These are phyloP conservation scores for Hybos culiciformis DNA, from an alignment of 2,888 invertebrate genomes.

Conservation along the genomic window DNA sequence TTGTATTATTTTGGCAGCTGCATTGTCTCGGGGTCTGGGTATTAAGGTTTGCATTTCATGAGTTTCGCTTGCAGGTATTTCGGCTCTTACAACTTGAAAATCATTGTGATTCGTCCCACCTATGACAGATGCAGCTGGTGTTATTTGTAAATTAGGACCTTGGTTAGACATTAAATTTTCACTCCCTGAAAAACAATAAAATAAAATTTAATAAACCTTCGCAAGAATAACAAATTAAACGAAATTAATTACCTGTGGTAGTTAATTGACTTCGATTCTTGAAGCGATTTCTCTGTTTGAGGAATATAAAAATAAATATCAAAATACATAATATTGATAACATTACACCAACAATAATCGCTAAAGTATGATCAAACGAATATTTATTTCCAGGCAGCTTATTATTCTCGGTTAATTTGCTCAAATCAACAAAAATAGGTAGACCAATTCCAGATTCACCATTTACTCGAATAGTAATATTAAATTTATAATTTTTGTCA, in stretches of 20 bases:
- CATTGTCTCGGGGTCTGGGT: no score
- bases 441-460: constrained; percentile 33
- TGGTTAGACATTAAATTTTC: no score
- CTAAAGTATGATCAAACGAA: constrained; percentile 20
- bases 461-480: constrained; percentile 32
- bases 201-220: no score
- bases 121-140: no score
- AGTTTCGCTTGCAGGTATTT: constrained; percentile 23
- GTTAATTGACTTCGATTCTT: no score
- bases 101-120: no score
- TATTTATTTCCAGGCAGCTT: constrained; percentile 18
- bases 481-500: constrained; percentile 30
- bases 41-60: constrained; percentile 37
- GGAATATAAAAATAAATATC: constrained; percentile 27
- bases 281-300: constrained; percentile 28
- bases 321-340: constrained; percentile 28
- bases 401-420: constrained; percentile 16
- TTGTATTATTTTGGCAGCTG: no score
- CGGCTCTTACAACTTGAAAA: no score
- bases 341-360: constrained; percentile 29
- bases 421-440: constrained; percentile 30
- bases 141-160: no score
- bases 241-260: no score
- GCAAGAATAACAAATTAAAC: no score
- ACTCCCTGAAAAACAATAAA: no score